Percentiles rank a stretch among this genome's conserved stretches.
These are phyloP conservation scores for Tipula confusa DNA, from an alignment of 2,888 invertebrate species.

Conservation along the genomic window DNA sequence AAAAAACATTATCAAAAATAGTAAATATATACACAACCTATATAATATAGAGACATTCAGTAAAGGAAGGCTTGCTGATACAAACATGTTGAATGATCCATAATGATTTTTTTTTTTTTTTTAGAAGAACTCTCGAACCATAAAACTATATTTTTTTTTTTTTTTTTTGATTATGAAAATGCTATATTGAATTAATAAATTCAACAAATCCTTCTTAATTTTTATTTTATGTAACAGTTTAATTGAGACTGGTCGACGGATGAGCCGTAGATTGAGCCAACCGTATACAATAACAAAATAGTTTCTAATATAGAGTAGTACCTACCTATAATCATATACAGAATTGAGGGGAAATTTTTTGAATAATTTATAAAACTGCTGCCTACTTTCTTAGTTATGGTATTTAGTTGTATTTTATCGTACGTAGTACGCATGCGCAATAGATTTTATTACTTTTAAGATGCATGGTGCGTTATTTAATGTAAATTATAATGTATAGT, in stretches of 20 bases:
- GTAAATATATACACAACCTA: neutral
- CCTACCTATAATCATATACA: neutral
- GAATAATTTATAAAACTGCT: neutral
- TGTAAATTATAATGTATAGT: neutral
- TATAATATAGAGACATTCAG: neutral
- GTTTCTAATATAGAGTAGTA: neutral
- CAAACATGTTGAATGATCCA: neutral
- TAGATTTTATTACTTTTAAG: neutral
- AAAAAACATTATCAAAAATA: neutral
- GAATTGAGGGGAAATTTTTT: neutral
- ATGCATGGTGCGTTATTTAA: neutral
- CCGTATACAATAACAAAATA: constrained; percentile 12
- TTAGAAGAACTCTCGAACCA: neutral
- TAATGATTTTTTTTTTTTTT: too few relatives aligned
- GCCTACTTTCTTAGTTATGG: neutral
- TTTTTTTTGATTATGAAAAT: neutral
- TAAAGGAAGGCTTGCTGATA: constrained; percentile 3
- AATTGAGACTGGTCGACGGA: constrained; percentile 49
- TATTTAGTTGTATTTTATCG: neutral
- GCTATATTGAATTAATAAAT: neutral
- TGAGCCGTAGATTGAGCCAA: constrained; percentile 46
- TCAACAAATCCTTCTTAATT: neutral
- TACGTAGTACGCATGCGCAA: neutral
- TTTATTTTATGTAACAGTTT: constrained; percentile 46
- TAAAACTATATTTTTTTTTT: too few relatives aligned